Conservation (phyloP, 2,797 vertebrate species). For the Eutrigla gurnardus region DNA sequence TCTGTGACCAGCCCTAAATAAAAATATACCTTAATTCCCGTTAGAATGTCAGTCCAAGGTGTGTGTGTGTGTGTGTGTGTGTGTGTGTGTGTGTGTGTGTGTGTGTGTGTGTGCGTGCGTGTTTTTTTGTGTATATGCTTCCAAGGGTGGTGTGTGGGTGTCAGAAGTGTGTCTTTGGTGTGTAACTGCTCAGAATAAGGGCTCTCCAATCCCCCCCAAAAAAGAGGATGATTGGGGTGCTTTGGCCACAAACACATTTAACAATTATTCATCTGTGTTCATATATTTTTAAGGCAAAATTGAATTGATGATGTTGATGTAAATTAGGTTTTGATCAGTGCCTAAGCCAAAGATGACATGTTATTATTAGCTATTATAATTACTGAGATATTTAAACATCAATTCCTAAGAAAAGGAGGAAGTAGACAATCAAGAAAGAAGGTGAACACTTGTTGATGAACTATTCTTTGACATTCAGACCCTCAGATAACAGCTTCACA, state of each 20-base stretch:
- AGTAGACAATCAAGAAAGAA: neutral
- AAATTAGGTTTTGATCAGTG: neutral
- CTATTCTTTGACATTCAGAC: neutral
- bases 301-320: neutral
- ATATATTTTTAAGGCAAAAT: conserved; percentile 17
- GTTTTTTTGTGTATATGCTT: conserved; percentile 27
- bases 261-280: conserved; percentile 9
- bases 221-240: no score
- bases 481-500: neutral
- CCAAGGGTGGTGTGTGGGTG: conserved; percentile 49
- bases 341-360: neutral
- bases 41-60: conserved; percentile 33
- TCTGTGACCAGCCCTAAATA: conserved; percentile 58
- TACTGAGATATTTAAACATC: neutral
- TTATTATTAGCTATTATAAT: neutral
- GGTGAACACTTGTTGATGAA: neutral
- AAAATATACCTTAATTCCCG: conserved; percentile 53
- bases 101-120: conserved; percentile 34
- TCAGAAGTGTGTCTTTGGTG: conserved; percentile 41
- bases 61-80: conserved; percentile 19
- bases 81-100: conserved; percentile 12
- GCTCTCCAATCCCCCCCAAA: conserved; percentile 42
- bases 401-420: neutral
- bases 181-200: conserved; percentile 48
- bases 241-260: conserved; percentile 12